Evolutionary conservation across 2,888 invertebrate genomes (phyloP).

Genomic region (Drosophila limbata): DNA sequence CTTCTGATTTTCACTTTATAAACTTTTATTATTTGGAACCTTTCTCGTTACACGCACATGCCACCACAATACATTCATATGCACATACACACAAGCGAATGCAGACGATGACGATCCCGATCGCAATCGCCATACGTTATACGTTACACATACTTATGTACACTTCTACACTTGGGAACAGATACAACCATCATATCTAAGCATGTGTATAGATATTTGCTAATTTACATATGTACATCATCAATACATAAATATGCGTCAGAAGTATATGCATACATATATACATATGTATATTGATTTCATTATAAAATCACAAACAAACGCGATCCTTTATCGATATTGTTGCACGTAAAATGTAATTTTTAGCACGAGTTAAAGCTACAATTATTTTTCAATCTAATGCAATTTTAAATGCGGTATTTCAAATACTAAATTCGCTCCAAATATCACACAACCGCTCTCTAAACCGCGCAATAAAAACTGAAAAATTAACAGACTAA

Average conservation of each 20-base stretch:
- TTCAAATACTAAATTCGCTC: constrained; percentile 26
- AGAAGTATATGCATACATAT: constrained; percentile 7
- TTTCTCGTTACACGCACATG: constrained; percentile 49
- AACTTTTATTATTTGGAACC: constrained; percentile 30
- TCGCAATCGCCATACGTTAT: constrained; percentile 37
- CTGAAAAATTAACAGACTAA: constrained; percentile 46
- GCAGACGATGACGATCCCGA: constrained; percentile 50
- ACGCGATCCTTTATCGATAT: constrained; percentile 21
- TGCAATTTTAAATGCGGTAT: constrained; percentile 22
- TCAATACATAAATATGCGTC: constrained; percentile 10
- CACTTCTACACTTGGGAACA: constrained; percentile 13
- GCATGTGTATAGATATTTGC: constrained; percentile 24
- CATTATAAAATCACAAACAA: constrained; percentile 6
- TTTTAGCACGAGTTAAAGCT: not conserved
- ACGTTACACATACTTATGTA: constrained; percentile 25
- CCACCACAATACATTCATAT: constrained; percentile 24
- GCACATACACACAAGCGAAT: constrained; percentile 17
- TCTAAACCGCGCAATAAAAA: constrained; percentile 57
- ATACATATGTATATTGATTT: constrained; percentile 20
- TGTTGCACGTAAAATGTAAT: not conserved
- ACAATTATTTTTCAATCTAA: constrained; percentile 7
- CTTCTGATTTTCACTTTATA: constrained; percentile 3
- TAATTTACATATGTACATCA: constrained; percentile 30
- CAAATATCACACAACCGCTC: constrained; percentile 49
- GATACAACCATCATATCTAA: constrained; percentile 17